Evolutionary conservation across 2,113 vertebrate species (phyloP), one percentile per base, ranked within the genome.

Genomic region (Fukomys damarensis): DNA sequence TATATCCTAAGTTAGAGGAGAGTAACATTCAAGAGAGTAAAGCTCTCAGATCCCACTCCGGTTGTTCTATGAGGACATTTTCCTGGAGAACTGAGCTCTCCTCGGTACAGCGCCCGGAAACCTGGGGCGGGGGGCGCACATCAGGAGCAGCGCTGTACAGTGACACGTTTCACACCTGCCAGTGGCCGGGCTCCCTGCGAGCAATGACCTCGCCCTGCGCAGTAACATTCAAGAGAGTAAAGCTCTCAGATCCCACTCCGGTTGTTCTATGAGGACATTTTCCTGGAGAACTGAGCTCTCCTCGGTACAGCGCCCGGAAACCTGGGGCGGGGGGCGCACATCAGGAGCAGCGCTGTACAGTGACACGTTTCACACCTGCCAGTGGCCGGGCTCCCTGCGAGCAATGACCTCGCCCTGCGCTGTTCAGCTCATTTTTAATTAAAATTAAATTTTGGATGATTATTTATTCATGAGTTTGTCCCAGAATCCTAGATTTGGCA

Each of bases 381-480:
- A n/a, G n/a, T n/a, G n/a, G n/a, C n/a, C n/a, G n/a, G 22, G 5
- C 32, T 88, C 56, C 20, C 70, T 46, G 14, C 43, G 91, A 82
- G 16, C 56, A 52, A 26, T 13, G 56, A 66, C 14, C 30, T 46
- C 72, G 30, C 11, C 7, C 9, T 3, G 10, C 46, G 70, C 43
- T 66, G 35, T 28, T 14, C 84, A 59, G 5, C 17, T 59, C 22
- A n/a, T n/a, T n/a, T n/a, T n/a, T n/a, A 86, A n/a, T 58, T 68
- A 70, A 43, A 68, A n/a, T 68, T 68, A n/a, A 68, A 19, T 91
- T 96, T 86, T 88, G 30, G 22, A 58, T 86, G 17, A 19, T 92
- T n/a, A 63, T 86, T 95, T 84, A 63, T 87, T 88, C 28, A 14
- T 77, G 89, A 92, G 5, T 86, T 92, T 77, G 46, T 89, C 86